Conservation (phyloP, 2,888 invertebrate species). For the Salticus scenicus region DNA sequence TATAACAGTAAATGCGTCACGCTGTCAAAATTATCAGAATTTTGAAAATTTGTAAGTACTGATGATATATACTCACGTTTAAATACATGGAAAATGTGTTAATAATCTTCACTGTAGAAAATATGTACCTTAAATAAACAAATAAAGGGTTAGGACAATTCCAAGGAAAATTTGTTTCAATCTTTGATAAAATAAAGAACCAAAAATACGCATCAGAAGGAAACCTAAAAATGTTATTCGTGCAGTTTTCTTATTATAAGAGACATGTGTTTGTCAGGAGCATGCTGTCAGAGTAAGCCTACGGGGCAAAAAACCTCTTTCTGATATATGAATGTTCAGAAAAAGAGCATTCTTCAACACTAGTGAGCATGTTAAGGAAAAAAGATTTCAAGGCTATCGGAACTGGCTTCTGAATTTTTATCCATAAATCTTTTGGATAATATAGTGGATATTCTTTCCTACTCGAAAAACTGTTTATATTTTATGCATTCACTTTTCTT, state of each 20-base stretch:
- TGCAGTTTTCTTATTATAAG: constrained; percentile 1
- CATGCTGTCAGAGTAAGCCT: neutral
- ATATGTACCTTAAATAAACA: no score
- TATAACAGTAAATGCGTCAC: no score
- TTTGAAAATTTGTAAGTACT: no score
- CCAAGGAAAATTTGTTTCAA: no score
- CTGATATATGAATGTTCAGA: neutral
- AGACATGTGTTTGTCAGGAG: neutral
- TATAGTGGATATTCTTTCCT: neutral
- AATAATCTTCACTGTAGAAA: no score
- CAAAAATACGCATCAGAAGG: neutral
- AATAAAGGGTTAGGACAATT: no score
- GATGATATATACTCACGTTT: no score
- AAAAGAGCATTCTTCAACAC: constrained; percentile 5
- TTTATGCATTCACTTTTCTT: no score
- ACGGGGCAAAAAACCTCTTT: constrained; percentile 6
- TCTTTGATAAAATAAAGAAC: no score
- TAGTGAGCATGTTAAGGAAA: neutral
- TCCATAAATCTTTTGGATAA: neutral
- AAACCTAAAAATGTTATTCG: constrained; percentile 6
- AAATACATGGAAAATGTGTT: no score
- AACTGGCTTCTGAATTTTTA: neutral
- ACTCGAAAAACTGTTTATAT: no score
- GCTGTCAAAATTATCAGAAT: no score
- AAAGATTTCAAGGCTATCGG: constrained; percentile 1